Evolutionary conservation across 2,888 invertebrate species (phyloP).

Genomic region (Antitype chi): DNA sequence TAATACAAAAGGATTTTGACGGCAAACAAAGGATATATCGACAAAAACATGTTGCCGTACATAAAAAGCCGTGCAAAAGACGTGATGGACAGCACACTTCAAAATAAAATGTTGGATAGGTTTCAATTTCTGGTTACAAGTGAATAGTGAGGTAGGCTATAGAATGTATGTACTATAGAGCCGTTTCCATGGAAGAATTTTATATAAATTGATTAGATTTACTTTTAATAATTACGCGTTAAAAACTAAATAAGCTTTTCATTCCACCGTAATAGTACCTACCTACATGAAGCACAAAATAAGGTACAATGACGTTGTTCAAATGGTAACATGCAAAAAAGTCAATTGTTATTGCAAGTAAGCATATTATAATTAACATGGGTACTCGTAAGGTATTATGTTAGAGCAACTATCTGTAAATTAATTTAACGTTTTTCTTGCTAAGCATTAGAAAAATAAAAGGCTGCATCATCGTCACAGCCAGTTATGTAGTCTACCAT

Average conservation of each 20-base stretch:
- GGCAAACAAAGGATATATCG: constrained; percentile 1
- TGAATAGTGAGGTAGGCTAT: not conserved
- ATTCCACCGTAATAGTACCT: not conserved
- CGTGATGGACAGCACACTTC: not conserved
- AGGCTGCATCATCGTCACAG: not conserved
- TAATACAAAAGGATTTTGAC: not conserved
- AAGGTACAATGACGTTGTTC: not conserved
- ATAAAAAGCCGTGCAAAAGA: not conserved
- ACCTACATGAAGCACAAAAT: not conserved
- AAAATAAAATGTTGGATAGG: constrained; percentile 1
- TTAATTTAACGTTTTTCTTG: not conserved
- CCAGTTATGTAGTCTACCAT: not conserved
- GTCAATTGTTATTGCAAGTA: not conserved
- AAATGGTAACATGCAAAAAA: not conserved
- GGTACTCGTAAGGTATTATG: not conserved
- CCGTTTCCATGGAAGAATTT: not conserved
- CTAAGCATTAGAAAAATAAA: not conserved
- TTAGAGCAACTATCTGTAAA: not conserved
- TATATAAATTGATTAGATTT: not conserved
- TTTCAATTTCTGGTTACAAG: not conserved
- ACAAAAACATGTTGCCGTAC: not conserved
- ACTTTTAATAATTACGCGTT: not conserved
- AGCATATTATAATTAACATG: not conserved
- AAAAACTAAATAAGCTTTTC: not conserved
- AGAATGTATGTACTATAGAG: too few species aligned